Evolutionary conservation across 2,888 invertebrate species (phyloP), one percentile per base, ranked within the genome.

Genomic region (Strigamia maritima): DNA sequence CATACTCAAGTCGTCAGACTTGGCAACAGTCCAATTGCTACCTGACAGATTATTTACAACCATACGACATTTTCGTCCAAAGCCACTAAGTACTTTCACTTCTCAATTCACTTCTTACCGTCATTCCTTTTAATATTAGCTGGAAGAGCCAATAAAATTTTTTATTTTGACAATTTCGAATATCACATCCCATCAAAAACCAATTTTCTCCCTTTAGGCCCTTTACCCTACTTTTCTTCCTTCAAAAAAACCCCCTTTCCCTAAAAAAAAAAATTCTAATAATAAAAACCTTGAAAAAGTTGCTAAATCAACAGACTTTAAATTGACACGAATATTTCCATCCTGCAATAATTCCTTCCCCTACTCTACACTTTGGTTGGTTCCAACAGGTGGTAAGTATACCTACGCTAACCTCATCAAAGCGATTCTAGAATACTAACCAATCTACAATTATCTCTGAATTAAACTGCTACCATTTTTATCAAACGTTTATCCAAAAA

Each of bases 401-500:
- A 35, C 75, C 75, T 74, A 74, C 75, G 35, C 75, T 35, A 74
- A 74, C 31, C 75, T 74, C 75, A 74, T 74, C 75, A 74, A 74
- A 74, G 54, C 35, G 75, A 35, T 74, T 74, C 75, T 74, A 74
- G 75, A 28, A 74, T 74, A 74, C 35, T 74, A 74, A 74, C 75
- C 75, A 74, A 28, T 35, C 31, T 35, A 19, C 75, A 74, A 74
- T 74, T 54, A 54, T 54, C 54, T 54, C 54, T 4, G 54, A 54
- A 54, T 22, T 54, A 8, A 54, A 54, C 54, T 54, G 19, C 54
- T 54, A 54, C 19, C 8, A n/a, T 54, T 22, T n/a, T 16, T 12
- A 3, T 12, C 44, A 44, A 44, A n/a, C 19, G 8, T 54, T 54
- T 54, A 19, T 54, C 8, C 1, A 54, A 8, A 54, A 2, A 10